Conservation (phyloP, 2,797 vertebrate species). For the Pempheris klunzingeri region DNA sequence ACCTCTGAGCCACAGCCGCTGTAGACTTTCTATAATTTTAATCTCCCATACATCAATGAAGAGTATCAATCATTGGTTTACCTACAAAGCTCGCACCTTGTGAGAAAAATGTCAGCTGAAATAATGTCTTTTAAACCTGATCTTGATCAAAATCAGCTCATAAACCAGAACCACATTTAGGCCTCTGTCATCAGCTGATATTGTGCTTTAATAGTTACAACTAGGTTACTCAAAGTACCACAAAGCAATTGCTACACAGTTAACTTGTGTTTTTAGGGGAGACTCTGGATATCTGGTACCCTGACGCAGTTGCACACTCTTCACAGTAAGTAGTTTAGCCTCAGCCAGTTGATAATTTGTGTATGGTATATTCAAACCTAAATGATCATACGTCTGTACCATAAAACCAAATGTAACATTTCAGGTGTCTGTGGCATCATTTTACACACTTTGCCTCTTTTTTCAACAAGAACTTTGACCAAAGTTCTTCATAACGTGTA, state of each 20-base stretch:
- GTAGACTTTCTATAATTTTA: too few species aligned
- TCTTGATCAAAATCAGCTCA: neutral
- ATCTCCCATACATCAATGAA: neutral
- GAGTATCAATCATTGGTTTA: neutral
- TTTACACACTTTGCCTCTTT: neutral
- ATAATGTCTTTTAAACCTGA: neutral
- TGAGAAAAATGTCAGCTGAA: neutral
- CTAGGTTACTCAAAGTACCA: neutral
- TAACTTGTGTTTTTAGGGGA: neutral
- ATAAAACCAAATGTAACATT: neutral
- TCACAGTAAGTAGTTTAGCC: neutral
- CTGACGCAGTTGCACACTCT: neutral
- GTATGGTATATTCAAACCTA: neutral
- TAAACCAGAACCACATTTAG: constrained; percentile 2
- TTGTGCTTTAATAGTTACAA: neutral
- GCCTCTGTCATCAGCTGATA: neutral
- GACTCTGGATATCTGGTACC: neutral
- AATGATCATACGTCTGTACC: neutral
- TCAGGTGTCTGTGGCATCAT: neutral
- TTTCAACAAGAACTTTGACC: neutral
- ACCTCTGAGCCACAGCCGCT: too few species aligned
- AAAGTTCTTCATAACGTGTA: neutral
- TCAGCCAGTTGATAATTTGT: too few species aligned
- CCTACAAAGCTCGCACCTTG: neutral
- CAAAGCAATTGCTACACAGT: neutral